Percentiles rank a stretch among this genome's conserved stretches.
phyloP scores from a whole-genome alignment of 2,888 invertebrate genomes.

The Lepidochrysops patricia region DNA sequence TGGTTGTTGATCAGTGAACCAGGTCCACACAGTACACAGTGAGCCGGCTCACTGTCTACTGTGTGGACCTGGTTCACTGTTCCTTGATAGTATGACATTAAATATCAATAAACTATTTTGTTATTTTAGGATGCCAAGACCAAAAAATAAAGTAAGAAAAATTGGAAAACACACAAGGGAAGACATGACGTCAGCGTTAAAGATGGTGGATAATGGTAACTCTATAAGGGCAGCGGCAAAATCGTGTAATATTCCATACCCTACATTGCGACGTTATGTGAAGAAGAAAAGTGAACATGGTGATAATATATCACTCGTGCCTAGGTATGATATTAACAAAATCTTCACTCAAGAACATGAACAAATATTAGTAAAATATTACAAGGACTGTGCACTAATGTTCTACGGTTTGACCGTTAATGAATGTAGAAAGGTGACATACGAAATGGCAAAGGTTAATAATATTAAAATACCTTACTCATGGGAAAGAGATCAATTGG shows the following conservation, averaged over 20 bases:
- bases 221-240: no score
- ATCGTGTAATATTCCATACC: neutral
- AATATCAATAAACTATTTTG: no score
- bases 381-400: slow-evolving; percentile 3
- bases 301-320: slow-evolving; percentile 4
- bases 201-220: neutral
- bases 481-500: neutral
- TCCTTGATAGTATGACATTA: no score
- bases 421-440: slow-evolving; percentile 1
- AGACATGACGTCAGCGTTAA: neutral
- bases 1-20: no score
- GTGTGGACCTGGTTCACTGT: no score
- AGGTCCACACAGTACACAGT: no score
- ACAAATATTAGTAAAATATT: slow-evolving; percentile 8
- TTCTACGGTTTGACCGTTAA: slow-evolving; percentile 1
- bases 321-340: neutral
- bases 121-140: no score
- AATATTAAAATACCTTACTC: neutral
- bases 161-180: neutral
- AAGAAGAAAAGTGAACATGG: neutral
- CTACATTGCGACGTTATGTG: neutral
- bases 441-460: slow-evolving; percentile 4
- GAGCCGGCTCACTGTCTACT: no score
- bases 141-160: no score
- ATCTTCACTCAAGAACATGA: slow-evolving; percentile 3